Evolutionary conservation across 1,140 invertebrate species (phyloP).

Genomic region (Watersipora subatra): DNA sequence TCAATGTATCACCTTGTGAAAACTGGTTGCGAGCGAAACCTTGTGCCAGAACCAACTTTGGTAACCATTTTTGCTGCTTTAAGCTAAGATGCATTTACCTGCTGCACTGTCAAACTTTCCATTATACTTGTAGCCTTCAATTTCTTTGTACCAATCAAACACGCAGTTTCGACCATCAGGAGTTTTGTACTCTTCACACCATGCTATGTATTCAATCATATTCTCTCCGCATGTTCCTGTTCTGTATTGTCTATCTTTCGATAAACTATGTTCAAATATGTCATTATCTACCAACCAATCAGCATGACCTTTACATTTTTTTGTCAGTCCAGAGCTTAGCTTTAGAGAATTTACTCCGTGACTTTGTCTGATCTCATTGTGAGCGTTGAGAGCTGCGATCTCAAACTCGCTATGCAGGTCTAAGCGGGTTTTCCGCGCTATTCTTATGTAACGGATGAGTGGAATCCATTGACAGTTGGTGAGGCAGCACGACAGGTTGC

Average conservation of each 20-base stretch:
- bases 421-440: not conserved
- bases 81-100: not conserved
- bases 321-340: not conserved
- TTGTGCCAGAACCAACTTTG: too few relatives aligned
- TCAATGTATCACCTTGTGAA: too few relatives aligned
- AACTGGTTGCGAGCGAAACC: too few relatives aligned
- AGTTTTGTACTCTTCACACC: not conserved
- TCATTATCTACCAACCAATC: not conserved
- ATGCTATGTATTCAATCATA: not conserved
- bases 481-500: not conserved
- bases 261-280: not conserved
- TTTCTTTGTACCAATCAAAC: not conserved
- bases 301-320: not conserved
- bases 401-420: not conserved
- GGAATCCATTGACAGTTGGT: not conserved
- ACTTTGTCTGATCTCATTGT: not conserved
- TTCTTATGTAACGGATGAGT: not conserved
- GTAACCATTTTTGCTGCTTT: too few relatives aligned
- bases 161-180: not conserved
- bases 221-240: not conserved
- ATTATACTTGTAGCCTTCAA: not conserved
- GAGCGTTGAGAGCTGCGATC: not conserved
- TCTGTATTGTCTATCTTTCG: not conserved
- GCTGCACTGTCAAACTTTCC: not conserved
- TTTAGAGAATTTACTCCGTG: not conserved